phyloP scores from a whole-genome alignment of 2,888 invertebrate genomes.

The Heliconius ismenius region DNA sequence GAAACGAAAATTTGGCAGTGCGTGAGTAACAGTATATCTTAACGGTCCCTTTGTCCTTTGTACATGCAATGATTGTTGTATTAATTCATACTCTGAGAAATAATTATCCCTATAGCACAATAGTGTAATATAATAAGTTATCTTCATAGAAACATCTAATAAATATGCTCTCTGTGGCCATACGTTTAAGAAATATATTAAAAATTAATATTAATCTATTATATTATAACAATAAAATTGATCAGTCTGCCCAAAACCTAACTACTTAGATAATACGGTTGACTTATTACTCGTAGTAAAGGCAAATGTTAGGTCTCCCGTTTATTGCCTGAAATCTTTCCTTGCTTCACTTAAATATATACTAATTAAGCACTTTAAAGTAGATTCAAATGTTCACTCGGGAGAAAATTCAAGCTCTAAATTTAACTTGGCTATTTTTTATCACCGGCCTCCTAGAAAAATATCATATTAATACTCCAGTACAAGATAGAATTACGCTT shows the following conservation, averaged over 20 bases:
- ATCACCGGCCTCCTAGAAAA: too few relatives aligned
- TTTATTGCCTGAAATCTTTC: slow-evolving; percentile 23
- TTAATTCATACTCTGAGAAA: too few relatives aligned
- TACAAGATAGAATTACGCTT: too few relatives aligned
- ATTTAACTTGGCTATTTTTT: neutral
- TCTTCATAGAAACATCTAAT: neutral
- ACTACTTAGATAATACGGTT: slow-evolving; percentile 31
- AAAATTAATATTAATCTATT: neutral
- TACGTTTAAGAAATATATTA: neutral
- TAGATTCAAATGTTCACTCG: neutral
- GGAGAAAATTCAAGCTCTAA: too few relatives aligned
- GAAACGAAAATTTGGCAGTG: too few relatives aligned
- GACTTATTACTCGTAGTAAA: slow-evolving; percentile 36
- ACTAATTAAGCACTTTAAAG: neutral
- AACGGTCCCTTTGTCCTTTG: too few relatives aligned
- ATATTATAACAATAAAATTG: neutral
- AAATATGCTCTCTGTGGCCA: neutral
- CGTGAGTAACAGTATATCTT: too few relatives aligned
- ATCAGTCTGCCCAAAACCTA: slow-evolving; percentile 22
- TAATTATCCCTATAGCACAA: too few relatives aligned
- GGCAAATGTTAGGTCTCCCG: slow-evolving; percentile 28
- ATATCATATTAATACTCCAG: too few relatives aligned
- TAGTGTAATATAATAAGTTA: too few relatives aligned
- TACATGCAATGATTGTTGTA: too few relatives aligned
- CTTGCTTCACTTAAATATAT: neutral